These are phyloP conservation scores for Halichondria panicea DNA, from an alignment of 37 sponge, comb jelly and placozoan genomes.

Conservation along the genomic window DNA sequence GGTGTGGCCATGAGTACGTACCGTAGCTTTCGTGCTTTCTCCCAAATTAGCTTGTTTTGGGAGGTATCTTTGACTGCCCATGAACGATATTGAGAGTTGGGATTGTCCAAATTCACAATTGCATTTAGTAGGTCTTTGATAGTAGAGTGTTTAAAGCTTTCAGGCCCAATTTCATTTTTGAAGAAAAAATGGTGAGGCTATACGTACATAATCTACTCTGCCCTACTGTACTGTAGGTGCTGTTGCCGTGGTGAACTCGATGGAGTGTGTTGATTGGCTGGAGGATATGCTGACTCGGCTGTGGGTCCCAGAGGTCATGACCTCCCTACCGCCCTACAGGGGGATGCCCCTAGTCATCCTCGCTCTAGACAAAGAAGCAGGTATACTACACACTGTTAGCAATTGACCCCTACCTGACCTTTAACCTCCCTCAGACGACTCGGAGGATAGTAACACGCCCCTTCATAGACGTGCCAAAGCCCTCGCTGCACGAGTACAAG, in stretches of 20 bases:
- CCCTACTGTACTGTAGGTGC: constrained; percentile 19
- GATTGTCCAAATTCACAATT: too few species aligned
- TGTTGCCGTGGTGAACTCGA: constrained; percentile 28
- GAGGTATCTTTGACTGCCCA: too few species aligned
- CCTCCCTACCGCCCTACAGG: constrained; percentile 23
- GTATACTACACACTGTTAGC: neutral
- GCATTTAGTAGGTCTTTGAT: too few species aligned
- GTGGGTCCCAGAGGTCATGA: constrained; percentile 5
- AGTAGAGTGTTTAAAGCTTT: neutral
- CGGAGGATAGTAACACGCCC: neutral
- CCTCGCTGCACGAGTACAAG: constrained; percentile 26
- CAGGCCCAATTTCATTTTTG: neutral
- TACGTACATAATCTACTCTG: neutral
- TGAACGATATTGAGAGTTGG: too few species aligned
- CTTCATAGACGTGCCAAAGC: constrained; percentile 21
- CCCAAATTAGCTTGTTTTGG: too few species aligned
- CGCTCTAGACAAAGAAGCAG: constrained; percentile 22
- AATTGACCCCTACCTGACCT: neutral
- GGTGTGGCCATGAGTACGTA: too few species aligned
- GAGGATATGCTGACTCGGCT: constrained; percentile 11
- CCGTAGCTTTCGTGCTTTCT: too few species aligned
- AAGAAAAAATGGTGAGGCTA: neutral
- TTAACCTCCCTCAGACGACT: neutral
- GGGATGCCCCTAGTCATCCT: constrained; percentile 65
- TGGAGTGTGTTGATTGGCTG: constrained; percentile 51